Conservation (phyloP, 2,797 vertebrate genomes). For the Chiroxiphia lanceolata region DNA sequence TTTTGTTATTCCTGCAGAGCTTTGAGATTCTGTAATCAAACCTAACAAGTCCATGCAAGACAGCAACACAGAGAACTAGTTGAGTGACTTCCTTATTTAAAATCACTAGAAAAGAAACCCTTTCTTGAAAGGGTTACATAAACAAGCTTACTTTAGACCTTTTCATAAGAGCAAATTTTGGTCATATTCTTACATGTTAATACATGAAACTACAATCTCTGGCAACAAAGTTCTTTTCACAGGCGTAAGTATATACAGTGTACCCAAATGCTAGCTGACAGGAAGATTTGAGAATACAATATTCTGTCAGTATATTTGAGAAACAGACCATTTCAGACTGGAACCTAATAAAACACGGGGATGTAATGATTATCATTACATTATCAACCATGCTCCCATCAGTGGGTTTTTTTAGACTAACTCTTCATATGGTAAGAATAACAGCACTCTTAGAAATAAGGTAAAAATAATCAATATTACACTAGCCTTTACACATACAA, state of each 20-base stretch:
- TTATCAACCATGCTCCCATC: background rate
- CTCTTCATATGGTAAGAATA: background rate
- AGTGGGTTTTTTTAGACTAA: background rate
- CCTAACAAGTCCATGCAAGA: background rate
- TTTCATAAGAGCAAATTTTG: slow-evolving; percentile 42
- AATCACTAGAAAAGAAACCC: background rate
- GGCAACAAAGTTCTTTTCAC: background rate
- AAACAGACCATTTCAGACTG: background rate
- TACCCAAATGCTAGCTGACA: background rate
- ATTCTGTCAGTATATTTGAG: background rate
- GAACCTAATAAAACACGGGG: background rate
- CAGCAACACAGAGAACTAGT: background rate
- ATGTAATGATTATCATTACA: background rate
- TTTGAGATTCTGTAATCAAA: slow-evolving; percentile 15
- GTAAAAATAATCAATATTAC: background rate
- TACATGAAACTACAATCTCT: background rate
- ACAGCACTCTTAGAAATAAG: background rate
- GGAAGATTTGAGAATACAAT: background rate
- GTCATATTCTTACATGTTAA: background rate
- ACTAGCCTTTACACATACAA: background rate
- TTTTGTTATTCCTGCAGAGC: background rate
- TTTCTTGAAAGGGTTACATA: slow-evolving; percentile 20
- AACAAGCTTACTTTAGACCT: slow-evolving; percentile 40
- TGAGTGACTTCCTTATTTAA: slow-evolving; percentile 8
- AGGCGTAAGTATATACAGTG: background rate